These are phyloP conservation scores for Melitaea athalia DNA, from an alignment of 2,888 invertebrate species.

Conservation along the genomic window DNA sequence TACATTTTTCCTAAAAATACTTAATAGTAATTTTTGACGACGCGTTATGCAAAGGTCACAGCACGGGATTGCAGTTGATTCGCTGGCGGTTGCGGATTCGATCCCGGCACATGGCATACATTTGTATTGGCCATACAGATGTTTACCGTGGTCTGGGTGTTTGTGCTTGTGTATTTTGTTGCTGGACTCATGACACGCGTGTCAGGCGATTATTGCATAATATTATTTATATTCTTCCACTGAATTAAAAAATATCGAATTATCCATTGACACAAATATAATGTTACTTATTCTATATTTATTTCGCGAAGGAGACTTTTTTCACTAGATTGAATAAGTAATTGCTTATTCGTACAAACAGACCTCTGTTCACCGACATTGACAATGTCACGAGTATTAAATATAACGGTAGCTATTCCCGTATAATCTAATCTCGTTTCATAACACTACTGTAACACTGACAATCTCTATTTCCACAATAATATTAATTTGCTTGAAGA, in stretches of 20 bases:
- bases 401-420: not conserved
- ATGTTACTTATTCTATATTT: not conserved
- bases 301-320: not conserved
- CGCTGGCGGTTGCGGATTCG: too few relatives aligned
- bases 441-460: not conserved
- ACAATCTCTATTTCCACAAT: constrained; percentile 3
- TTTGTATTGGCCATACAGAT: too few relatives aligned
- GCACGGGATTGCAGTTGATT: too few relatives aligned
- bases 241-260: not conserved
- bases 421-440: not conserved
- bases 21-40: too few relatives aligned
- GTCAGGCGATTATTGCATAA: too few relatives aligned
- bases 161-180: too few relatives aligned
- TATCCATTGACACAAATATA: not conserved
- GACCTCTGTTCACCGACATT: not conserved
- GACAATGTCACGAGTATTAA: constrained; percentile 1
- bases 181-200: too few relatives aligned
- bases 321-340: not conserved
- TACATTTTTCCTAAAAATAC: too few relatives aligned
- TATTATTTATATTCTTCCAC: too few relatives aligned
- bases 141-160: too few relatives aligned
- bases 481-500: constrained; percentile 1
- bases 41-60: too few relatives aligned
- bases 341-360: not conserved
- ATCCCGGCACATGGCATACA: too few relatives aligned